These are phyloP conservation scores for Leptogaster cylindrica DNA, from an alignment of 2,888 invertebrate genomes.

Conservation along the genomic window DNA sequence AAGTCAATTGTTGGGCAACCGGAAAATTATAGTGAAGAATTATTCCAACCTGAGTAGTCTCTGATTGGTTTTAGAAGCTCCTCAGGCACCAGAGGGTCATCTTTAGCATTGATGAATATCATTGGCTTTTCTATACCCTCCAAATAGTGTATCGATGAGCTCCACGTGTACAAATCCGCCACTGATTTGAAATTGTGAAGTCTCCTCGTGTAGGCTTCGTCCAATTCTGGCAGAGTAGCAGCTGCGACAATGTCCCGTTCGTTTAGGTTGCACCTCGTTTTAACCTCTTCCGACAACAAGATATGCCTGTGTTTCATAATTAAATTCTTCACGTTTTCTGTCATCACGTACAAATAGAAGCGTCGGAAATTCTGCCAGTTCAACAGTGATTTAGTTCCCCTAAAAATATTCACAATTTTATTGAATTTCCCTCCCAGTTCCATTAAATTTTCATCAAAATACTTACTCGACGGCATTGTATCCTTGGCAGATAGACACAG, in stretches of 20 bases:
- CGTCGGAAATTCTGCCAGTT: slow-evolving; percentile 91
- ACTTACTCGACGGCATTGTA: slow-evolving; percentile 90
- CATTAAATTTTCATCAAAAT: neutral
- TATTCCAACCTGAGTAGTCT: slow-evolving; percentile 79
- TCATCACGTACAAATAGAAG: slow-evolving; percentile 90
- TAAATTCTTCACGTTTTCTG: slow-evolving; percentile 87
- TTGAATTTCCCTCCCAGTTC: too few species aligned
- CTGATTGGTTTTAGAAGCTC: slow-evolving; percentile 75
- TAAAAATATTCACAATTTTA: slow-evolving; percentile 59
- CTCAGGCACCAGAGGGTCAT: slow-evolving; percentile 91
- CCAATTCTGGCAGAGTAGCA: slow-evolving; percentile 85
- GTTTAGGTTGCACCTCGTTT: slow-evolving; percentile 71
- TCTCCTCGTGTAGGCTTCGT: slow-evolving; percentile 85
- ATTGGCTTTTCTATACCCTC: slow-evolving; percentile 82
- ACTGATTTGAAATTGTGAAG: slow-evolving; percentile 80
- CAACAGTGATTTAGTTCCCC: slow-evolving; percentile 79
- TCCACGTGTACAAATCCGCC: slow-evolving; percentile 82
- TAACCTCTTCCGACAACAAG: slow-evolving; percentile 76
- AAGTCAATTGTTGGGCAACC: too few species aligned
- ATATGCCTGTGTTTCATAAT: slow-evolving; percentile 82
- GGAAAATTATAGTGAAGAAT: too few species aligned
- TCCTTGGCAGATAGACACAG: slow-evolving; percentile 92
- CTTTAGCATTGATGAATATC: slow-evolving; percentile 88
- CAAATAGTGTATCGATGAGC: slow-evolving; percentile 82
- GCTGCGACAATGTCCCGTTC: slow-evolving; percentile 85